Evolutionary conservation across 2,797 vertebrate genomes (phyloP), one percentile per base, ranked within the genome.

Genomic region (Dermochelys coriacea): DNA sequence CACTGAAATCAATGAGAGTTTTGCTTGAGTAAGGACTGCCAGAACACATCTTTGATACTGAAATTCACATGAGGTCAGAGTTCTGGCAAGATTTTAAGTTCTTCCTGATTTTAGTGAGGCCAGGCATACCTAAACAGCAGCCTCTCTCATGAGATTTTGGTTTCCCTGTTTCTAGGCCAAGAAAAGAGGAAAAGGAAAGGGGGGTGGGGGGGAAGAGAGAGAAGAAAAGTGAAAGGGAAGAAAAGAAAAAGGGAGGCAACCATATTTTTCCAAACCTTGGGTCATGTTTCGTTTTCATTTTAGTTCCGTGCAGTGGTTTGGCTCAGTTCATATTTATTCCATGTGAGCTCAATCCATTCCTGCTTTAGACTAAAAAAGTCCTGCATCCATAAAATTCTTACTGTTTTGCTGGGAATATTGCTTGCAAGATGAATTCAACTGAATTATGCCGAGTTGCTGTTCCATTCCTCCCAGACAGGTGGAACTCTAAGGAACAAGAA

Each of bases 271-370:
- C 4, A 59, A 55, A 25, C 78, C 71, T 88, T 94, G 83, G 74
- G 77, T 95, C 64, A 94, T 37, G 83, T 74, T 34, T 57, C 4
- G 84, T 91, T 93, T 94, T 83, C 71, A 80, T 88, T 94, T 88
- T 75, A 49, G 47, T 87, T 54, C 54, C 64, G 41, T 77, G 74
- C 50, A 86, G 93, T 80, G 54, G 86, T 95, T 91, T 94, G 91
- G 19, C n/a, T 90, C 77, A 50, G 41, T 75, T 85, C 0, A 0
- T 85, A 83, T 95, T 90, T 96, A 94, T 95, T 93, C 84, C 88
- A 93, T 92, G 47, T 85, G 91, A 95, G 84, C 92, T 88, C 88
- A 91, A 41, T 49, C 12, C 47, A 59, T 91, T 96, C 91, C 84
- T 84, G 12, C 41, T 2, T 18, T 51, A 91, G 86, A 93, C 92